A percentile compares a stretch with the other conserved stretches of the same genome.
Evolutionary conservation across 1,140 invertebrate species (phyloP).

Genomic region (Drosophila pallidifrons): DNA sequence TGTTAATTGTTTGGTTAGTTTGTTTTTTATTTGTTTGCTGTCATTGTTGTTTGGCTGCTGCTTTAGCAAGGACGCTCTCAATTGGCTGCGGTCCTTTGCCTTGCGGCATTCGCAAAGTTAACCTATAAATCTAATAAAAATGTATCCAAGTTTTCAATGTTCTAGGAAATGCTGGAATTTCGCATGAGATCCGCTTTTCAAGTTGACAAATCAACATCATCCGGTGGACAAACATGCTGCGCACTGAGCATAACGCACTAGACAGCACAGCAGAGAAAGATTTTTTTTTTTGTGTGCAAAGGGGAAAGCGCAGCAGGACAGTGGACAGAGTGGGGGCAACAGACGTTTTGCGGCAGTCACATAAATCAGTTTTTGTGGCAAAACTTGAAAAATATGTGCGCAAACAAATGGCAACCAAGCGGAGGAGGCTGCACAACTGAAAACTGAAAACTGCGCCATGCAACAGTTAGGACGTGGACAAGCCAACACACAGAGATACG

Average conservation of each 20-base stretch:
- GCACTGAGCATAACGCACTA: constrained; percentile 24
- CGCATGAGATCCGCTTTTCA: constrained; percentile 75
- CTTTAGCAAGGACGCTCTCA: constrained; percentile 8
- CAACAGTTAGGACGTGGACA: constrained; percentile 66
- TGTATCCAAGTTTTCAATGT: constrained; percentile 52
- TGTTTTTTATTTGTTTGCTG: constrained; percentile 9
- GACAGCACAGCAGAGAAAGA: background rate
- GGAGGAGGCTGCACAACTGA: constrained; percentile 45
- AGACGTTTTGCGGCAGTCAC: constrained; percentile 61
- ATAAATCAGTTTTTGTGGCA: constrained; percentile 79
- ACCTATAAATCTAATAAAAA: constrained; percentile 59
- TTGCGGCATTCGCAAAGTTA: constrained; percentile 20
- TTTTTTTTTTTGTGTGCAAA: no score
- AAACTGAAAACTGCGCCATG: constrained; percentile 57
- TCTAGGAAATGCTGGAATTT: constrained; percentile 71
- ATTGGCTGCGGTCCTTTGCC: constrained; percentile 8
- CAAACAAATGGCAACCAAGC: constrained; percentile 69
- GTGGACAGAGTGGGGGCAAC: constrained; percentile 18
- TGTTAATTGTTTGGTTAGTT: constrained; percentile 49
- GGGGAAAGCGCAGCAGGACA: constrained; percentile 6
- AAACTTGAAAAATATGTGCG: constrained; percentile 79
- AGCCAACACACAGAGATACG: constrained; percentile 18
- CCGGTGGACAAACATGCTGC: constrained; percentile 67
- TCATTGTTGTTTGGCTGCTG: background rate
- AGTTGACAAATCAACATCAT: constrained; percentile 82